Percentiles rank a stretch among this genome's conserved stretches.
Evolutionary conservation across 2,797 vertebrate genomes (phyloP).

Genomic region (Scolopax rusticola): DNA sequence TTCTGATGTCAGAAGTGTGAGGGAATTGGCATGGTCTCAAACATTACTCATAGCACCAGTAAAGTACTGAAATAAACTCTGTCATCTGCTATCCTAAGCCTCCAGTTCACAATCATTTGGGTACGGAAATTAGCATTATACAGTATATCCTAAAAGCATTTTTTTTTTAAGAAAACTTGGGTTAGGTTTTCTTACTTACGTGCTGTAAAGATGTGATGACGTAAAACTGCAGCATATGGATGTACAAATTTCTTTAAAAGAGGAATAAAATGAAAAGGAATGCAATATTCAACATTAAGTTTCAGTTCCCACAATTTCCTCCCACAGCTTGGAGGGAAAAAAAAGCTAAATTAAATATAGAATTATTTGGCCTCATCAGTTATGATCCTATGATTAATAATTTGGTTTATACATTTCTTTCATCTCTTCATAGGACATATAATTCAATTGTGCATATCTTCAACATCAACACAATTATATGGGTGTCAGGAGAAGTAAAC

Average conservation of each 20-base stretch:
- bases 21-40: background rate
- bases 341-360: background rate
- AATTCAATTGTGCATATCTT: background rate
- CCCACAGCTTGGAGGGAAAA: background rate
- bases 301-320: background rate
- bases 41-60: background rate
- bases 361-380: constrained; percentile 2
- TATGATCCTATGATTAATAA: background rate
- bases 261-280: background rate
- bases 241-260: background rate
- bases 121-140: background rate
- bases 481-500: background rate
- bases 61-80: background rate
- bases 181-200: background rate
- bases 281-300: background rate
- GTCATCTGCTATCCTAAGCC: background rate
- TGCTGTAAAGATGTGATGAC: background rate
- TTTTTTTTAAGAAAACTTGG: background rate
- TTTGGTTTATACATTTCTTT: background rate
- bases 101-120: background rate
- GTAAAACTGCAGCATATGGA: background rate
- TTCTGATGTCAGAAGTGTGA: background rate
- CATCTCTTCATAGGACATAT: background rate
- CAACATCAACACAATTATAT: constrained; percentile 13
- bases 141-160: background rate